Evolutionary conservation across 2,797 vertebrate genomes (phyloP).

Genomic region (Cyclopterus lumpus): DNA sequence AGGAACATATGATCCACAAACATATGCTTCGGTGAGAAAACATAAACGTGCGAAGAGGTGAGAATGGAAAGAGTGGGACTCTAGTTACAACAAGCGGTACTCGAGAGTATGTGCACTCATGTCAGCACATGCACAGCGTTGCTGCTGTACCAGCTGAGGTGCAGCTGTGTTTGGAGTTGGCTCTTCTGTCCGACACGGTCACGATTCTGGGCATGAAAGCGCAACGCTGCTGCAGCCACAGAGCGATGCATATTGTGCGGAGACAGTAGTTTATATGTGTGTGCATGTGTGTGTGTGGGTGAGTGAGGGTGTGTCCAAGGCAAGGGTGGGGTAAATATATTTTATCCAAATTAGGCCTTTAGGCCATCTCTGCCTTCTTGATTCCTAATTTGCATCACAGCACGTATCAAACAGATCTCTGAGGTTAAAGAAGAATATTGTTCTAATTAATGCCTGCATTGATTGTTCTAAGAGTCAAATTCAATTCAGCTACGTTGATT

Average conservation of each 20-base stretch:
- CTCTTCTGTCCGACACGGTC: slow-evolving; percentile 56
- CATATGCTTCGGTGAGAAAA: neutral
- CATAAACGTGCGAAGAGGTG: slow-evolving; percentile 29
- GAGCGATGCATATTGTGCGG: slow-evolving; percentile 1
- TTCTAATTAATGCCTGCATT: slow-evolving; percentile 4
- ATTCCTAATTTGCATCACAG: slow-evolving; percentile 22
- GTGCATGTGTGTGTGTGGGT: neutral
- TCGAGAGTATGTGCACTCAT: slow-evolving; percentile 67
- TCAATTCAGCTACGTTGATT: no score
- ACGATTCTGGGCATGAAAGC: slow-evolving; percentile 59
- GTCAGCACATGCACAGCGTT: slow-evolving; percentile 78
- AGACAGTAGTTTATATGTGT: neutral
- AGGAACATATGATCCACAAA: neutral
- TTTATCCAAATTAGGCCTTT: slow-evolving; percentile 6
- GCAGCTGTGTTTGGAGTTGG: slow-evolving; percentile 84
- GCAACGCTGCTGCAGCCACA: slow-evolving; percentile 22
- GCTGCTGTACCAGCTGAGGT: slow-evolving; percentile 74
- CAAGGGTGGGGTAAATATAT: neutral
- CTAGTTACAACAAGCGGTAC: slow-evolving; percentile 59
- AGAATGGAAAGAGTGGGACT: slow-evolving; percentile 63
- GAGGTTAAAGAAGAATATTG: neutral
- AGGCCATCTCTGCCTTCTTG: slow-evolving; percentile 1
- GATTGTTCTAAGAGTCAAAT: neutral
- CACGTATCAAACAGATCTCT: neutral
- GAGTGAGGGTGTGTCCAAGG: slow-evolving; percentile 7